Conservation (phyloP, 1,140 invertebrate genomes). For the Prorops nasuta region DNA sequence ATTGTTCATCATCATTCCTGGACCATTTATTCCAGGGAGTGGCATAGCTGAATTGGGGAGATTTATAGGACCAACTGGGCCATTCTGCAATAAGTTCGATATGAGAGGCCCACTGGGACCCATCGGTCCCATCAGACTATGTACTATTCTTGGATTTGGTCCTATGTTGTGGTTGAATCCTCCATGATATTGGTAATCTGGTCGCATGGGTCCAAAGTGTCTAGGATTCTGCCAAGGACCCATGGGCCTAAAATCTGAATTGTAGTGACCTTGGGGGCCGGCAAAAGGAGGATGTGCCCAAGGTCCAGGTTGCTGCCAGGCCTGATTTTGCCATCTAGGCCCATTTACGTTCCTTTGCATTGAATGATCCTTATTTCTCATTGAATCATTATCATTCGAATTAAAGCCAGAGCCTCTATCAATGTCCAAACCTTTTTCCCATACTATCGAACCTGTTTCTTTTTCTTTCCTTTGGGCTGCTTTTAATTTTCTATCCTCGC, state of each 20-base stretch:
- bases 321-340: slow-evolving; percentile 47
- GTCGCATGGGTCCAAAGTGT: slow-evolving; percentile 44
- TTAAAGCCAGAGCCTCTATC: slow-evolving; percentile 25
- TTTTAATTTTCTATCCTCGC: slow-evolving; percentile 74
- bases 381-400: slow-evolving; percentile 27
- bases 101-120: slow-evolving; percentile 46
- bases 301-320: slow-evolving; percentile 44
- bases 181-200: slow-evolving; percentile 48
- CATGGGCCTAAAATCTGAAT: slow-evolving; percentile 40
- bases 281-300: slow-evolving; percentile 41
- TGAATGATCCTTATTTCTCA: slow-evolving; percentile 30
- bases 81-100: slow-evolving; percentile 34
- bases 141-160: slow-evolving; percentile 38
- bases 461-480: slow-evolving; percentile 71
- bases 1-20: slow-evolving; percentile 36
- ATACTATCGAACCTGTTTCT: slow-evolving; percentile 40
- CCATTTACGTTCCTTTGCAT: slow-evolving; percentile 38
- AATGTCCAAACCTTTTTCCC: slow-evolving; percentile 43
- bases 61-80: slow-evolving; percentile 36
- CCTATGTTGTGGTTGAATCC: slow-evolving; percentile 44
- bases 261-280: slow-evolving; percentile 37
- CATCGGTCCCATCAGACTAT: slow-evolving; percentile 44
- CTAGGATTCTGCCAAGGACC: slow-evolving; percentile 52
- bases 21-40: slow-evolving; percentile 28
- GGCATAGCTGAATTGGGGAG: slow-evolving; percentile 28